Evolutionary conservation across 2,797 vertebrate species (phyloP).

Genomic region (Anguilla obscura): DNA sequence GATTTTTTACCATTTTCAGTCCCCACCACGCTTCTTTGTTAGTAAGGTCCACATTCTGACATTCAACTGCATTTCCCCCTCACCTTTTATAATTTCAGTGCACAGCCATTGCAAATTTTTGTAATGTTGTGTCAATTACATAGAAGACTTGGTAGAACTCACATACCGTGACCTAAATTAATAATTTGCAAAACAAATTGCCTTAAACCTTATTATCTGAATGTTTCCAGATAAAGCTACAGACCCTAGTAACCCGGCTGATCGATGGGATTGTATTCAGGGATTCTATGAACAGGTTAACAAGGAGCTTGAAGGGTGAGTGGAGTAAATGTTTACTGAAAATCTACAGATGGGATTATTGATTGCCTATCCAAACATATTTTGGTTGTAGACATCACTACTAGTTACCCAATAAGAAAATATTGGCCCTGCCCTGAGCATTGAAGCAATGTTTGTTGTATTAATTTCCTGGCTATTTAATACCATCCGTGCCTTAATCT

Average conservation of each 20-base stretch:
- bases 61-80: not conserved
- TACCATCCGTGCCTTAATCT: not conserved
- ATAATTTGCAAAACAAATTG: not conserved
- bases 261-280: conserved; percentile 85
- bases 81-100: not conserved
- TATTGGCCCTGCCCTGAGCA: not conserved
- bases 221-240: conserved; percentile 78
- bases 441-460: conserved; percentile 4
- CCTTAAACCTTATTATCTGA: not conserved
- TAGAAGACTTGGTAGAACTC: not conserved
- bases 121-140: not conserved
- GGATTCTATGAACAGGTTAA: conserved; percentile 81
- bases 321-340: not conserved
- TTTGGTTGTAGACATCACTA: not conserved
- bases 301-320: conserved; percentile 74
- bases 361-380: not conserved
- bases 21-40: not conserved
- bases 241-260: conserved; percentile 71
- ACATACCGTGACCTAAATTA: not conserved
- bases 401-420: not conserved
- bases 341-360: not conserved
- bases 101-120: not conserved
- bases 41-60: not conserved
- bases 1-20: not conserved
- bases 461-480: not conserved